Conservation (phyloP, 2,888 invertebrate species). For the Baccha elongata region DNA sequence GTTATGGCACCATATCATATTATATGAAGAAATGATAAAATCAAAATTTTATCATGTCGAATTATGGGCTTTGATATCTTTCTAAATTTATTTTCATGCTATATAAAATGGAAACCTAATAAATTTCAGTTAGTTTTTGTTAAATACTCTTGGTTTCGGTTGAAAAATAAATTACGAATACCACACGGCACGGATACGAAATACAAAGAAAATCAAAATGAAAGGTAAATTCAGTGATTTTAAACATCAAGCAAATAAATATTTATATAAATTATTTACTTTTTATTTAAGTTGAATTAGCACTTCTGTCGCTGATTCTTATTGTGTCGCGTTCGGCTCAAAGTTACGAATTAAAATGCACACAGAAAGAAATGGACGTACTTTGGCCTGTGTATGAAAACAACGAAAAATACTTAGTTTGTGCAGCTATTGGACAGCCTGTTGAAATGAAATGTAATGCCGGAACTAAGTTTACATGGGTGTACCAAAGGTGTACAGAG, state of each 20-base stretch:
- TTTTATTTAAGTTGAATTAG: conserved; percentile 27
- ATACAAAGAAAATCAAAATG: conserved; percentile 65
- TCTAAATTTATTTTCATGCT: conserved; percentile 25
- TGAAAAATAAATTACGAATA: conserved; percentile 22
- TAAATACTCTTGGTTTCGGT: conserved; percentile 52
- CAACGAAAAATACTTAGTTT: conserved; percentile 78
- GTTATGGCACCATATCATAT: neutral
- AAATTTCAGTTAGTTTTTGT: conserved; percentile 60
- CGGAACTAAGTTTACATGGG: conserved; percentile 79
- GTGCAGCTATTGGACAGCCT: conserved; percentile 75
- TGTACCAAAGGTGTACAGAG: conserved; percentile 78
- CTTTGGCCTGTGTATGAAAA: conserved; percentile 81
- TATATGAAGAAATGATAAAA: conserved; percentile 15
- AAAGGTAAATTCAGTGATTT: conserved; percentile 76
- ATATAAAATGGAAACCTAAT: conserved; percentile 56
- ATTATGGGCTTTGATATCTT: conserved; percentile 27
- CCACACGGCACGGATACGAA: conserved; percentile 19
- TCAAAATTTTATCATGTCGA: conserved; percentile 24
- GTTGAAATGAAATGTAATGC: conserved; percentile 77
- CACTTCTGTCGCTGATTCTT: conserved; percentile 77
- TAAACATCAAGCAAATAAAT: neutral
- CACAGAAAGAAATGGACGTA: conserved; percentile 77
- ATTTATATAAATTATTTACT: conserved; percentile 10
- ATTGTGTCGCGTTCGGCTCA: conserved; percentile 76
- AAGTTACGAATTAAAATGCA: conserved; percentile 77